phyloP scores from a whole-genome alignment of 2,113 vertebrate genomes.

The Otolemur garnettii region DNA sequence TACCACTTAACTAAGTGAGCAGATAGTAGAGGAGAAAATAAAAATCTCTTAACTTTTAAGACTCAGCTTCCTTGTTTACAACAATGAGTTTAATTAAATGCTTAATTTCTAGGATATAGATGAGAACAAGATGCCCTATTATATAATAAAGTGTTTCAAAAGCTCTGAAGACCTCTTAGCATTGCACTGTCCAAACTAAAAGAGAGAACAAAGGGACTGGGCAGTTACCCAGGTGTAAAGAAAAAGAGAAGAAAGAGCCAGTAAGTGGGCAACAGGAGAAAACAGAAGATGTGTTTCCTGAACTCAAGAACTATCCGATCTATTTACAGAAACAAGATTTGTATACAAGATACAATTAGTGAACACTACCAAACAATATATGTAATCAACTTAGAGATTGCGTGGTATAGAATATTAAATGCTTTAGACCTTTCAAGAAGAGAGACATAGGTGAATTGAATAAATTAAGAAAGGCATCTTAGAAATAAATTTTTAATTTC shows the following conservation, averaged over 20 bases:
- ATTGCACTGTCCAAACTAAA: neutral
- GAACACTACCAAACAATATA: conserved; percentile 37
- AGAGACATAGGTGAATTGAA: neutral
- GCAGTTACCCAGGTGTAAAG: neutral
- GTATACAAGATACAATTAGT: conserved; percentile 52
- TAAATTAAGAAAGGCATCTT: conserved; percentile 5
- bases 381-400: conserved; percentile 31
- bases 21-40: neutral
- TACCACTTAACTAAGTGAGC: neutral
- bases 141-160: neutral
- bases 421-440: conserved; percentile 10
- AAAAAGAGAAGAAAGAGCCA: neutral
- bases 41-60: neutral
- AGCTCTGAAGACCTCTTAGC: neutral
- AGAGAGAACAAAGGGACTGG: neutral
- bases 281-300: conserved; percentile 2
- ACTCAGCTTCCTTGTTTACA: neutral
- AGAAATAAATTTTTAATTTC: neutral
- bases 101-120: neutral
- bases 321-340: conserved; percentile 65
- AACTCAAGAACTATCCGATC: neutral
- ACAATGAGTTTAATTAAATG: neutral
- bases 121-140: neutral
- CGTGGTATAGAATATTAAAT: conserved; percentile 49
- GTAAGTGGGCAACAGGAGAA: neutral